Conservation (phyloP, 2,797 vertebrate genomes). For the Acipenser ruthenus region DNA sequence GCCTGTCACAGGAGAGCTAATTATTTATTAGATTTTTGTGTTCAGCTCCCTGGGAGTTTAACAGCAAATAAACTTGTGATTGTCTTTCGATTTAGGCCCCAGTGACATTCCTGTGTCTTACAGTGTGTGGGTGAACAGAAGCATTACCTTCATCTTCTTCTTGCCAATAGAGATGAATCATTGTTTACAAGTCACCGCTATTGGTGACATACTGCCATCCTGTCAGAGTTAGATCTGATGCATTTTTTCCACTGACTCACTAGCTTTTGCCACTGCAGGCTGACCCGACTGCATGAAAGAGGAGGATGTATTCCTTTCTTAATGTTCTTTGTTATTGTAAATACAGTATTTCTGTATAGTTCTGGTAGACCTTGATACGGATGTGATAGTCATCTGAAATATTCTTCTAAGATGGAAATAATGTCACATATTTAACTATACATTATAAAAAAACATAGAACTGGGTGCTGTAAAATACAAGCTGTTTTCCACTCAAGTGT, state of each 20-base stretch:
- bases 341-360: too few relatives aligned
- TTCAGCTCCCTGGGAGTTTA: slow-evolving; percentile 72
- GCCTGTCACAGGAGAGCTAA: slow-evolving; percentile 96
- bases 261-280: slow-evolving; percentile 38
- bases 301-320: too few relatives aligned
- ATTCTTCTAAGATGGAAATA: too few relatives aligned
- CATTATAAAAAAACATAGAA: too few relatives aligned
- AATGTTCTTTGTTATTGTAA: too few relatives aligned
- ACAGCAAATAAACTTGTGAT: slow-evolving; percentile 76
- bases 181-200: slow-evolving; percentile 57
- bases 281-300: slow-evolving; percentile 33
- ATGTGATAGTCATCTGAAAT: too few relatives aligned
- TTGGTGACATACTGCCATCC: slow-evolving; percentile 40
- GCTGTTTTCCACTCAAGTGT: too few relatives aligned
- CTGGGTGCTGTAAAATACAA: too few relatives aligned
- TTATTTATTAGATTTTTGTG: slow-evolving; percentile 93
- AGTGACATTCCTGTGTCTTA: slow-evolving; percentile 57
- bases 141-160: slow-evolving; percentile 41
- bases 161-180: slow-evolving; percentile 53
- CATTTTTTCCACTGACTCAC: slow-evolving; percentile 54
- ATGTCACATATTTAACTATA: too few relatives aligned
- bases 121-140: slow-evolving; percentile 44
- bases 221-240: slow-evolving; percentile 44
- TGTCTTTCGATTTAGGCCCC: slow-evolving; percentile 60
- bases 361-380: too few relatives aligned